A percentile compares a stretch with the other conserved stretches of the same genome.
Conservation (phyloP, 2,113 vertebrate species). For the Cepphus grylle region DNA sequence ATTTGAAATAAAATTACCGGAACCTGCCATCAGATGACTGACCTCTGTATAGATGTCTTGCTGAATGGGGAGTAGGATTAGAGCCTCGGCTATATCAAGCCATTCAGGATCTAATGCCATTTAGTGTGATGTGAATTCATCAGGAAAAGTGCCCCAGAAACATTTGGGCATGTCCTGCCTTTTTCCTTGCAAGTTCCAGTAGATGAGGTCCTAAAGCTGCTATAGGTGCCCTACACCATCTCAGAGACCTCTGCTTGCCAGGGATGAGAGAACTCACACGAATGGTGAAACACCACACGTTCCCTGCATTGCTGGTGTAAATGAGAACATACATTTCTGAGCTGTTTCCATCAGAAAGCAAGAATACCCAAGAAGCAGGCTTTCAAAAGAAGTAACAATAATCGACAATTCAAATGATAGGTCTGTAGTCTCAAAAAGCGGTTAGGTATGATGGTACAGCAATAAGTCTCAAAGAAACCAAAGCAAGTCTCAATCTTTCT, state of each 20-base stretch:
- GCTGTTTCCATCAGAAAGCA: not conserved
- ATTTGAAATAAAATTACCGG: not conserved
- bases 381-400: not conserved
- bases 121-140: not conserved
- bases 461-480: not conserved
- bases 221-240: not conserved
- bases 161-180: not conserved
- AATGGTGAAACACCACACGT: fast-evolving
- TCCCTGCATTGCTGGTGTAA: not conserved
- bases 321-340: not conserved
- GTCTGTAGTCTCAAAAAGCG: not conserved
- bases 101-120: not conserved
- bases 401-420: not conserved
- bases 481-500: not conserved
- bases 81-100: not conserved
- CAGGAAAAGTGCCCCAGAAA: not conserved
- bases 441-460: not conserved
- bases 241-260: not conserved
- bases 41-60: not conserved
- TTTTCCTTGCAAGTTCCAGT: not conserved
- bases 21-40: not conserved
- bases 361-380: not conserved
- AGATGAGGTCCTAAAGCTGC: not conserved
- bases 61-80: not conserved
- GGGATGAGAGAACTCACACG: not conserved